Evolutionary conservation across 2,797 vertebrate species (phyloP).

Genomic region (Propithecus perrieri): DNA sequence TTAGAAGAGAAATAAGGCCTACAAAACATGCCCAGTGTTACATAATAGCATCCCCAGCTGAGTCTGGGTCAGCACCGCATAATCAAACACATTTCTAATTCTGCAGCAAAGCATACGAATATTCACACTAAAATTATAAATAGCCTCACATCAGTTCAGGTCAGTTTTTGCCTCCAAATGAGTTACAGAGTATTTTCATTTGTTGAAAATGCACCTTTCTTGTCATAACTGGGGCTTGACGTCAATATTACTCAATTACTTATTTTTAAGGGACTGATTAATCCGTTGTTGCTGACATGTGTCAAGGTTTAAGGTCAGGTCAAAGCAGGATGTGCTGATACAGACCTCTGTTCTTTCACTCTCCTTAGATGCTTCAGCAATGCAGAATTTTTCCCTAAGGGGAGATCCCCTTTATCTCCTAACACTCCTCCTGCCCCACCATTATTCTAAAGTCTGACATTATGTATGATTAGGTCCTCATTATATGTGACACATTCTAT

Average conservation of each 20-base stretch:
- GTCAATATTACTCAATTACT: not conserved
- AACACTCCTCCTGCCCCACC: no score
- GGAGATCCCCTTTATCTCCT: not conserved
- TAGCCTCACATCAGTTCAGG: not conserved
- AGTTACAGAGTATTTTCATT: not conserved
- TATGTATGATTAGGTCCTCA: not conserved
- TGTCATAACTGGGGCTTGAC: not conserved
- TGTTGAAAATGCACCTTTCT: not conserved
- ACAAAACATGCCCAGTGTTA: not conserved
- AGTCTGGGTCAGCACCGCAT: constrained; percentile 22
- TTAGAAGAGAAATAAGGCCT: not conserved
- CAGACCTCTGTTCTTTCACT: not conserved
- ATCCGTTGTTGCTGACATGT: not conserved
- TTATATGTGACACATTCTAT: not conserved
- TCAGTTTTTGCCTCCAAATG: constrained; percentile 37
- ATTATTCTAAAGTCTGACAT: not conserved
- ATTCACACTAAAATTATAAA: constrained; percentile 34
- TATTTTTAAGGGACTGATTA: not conserved
- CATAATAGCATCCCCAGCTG: not conserved
- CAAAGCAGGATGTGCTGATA: not conserved
- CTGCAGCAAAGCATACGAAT: not conserved
- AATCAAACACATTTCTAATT: not conserved
- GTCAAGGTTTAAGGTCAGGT: not conserved
- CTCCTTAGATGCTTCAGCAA: not conserved
- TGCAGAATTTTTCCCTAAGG: not conserved